phyloP scores from a whole-genome alignment of 1,140 invertebrate species.

The Trinorchestia longiramus region DNA sequence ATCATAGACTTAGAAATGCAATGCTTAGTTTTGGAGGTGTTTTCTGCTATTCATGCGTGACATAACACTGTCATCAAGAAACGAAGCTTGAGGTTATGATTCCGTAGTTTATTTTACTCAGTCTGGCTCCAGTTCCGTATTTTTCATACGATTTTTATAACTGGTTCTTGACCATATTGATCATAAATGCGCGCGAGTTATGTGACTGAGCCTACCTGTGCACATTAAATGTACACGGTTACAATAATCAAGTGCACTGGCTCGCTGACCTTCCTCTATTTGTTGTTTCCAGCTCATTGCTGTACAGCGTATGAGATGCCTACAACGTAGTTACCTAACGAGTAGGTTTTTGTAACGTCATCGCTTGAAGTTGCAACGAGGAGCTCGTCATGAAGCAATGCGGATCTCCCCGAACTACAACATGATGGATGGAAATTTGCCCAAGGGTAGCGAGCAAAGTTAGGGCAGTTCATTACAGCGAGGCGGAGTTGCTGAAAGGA shows the following conservation, averaged over 20 bases:
- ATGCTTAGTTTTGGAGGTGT: too few relatives aligned
- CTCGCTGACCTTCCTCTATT: neutral
- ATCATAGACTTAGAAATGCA: too few relatives aligned
- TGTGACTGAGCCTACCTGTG: too few relatives aligned
- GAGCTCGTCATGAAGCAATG: neutral
- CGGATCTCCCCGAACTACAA: neutral
- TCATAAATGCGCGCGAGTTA: too few relatives aligned
- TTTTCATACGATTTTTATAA: too few relatives aligned
- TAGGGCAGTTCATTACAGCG: neutral
- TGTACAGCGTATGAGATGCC: neutral
- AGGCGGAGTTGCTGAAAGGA: neutral
- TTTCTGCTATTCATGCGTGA: too few relatives aligned
- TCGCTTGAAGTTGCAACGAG: neutral
- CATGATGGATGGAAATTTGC: conserved; percentile 7
- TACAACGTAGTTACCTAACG: neutral
- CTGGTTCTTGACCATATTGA: too few relatives aligned
- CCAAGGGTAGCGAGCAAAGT: neutral
- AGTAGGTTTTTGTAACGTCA: neutral
- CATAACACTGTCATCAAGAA: too few relatives aligned
- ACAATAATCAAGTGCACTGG: neutral
- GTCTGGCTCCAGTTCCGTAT: too few relatives aligned
- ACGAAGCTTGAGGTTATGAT: too few relatives aligned
- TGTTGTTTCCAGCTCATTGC: neutral
- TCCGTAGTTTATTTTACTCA: too few relatives aligned
- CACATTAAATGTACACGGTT: too few relatives aligned